Conservation (phyloP, 2,113 vertebrate genomes). For the Murina feae region DNA sequence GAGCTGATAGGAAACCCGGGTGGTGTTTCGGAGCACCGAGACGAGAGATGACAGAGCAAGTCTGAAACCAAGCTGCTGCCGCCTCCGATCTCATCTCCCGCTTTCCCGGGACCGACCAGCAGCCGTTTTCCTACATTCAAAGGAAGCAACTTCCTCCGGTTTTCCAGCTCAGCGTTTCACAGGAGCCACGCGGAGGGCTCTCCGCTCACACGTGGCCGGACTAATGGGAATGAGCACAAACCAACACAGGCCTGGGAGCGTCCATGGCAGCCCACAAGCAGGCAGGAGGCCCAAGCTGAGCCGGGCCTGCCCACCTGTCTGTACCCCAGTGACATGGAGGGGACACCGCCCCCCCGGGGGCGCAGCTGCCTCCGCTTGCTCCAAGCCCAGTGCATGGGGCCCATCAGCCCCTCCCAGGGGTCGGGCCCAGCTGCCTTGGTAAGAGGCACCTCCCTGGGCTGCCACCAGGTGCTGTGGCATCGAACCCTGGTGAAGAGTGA, state of each 20-base stretch:
- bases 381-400: neutral
- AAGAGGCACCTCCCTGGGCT: neutral
- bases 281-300: too few species aligned
- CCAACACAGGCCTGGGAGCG: neutral
- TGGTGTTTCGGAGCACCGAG: neutral
- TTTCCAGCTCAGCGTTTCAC: neutral
- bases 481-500: neutral
- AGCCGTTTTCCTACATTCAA: constrained; percentile 12
- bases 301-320: neutral
- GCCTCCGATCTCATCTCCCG: constrained; percentile 29
- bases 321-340: neutral
- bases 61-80: neutral
- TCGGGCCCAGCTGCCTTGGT: neutral
- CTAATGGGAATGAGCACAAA: neutral
- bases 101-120: neutral
- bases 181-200: neutral
- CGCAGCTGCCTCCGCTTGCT: neutral
- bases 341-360: rapidly evolving
- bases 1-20: neutral
- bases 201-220: neutral
- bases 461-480: rapidly evolving
- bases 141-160: constrained; percentile 30
- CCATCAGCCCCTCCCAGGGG: neutral
- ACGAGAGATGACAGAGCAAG: neutral
- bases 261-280: too few species aligned